A percentile compares a stretch with the other conserved stretches of the same genome.
phyloP scores from a whole-genome alignment of 2,113 vertebrate genomes.

The Drymodes brunneopygia region DNA sequence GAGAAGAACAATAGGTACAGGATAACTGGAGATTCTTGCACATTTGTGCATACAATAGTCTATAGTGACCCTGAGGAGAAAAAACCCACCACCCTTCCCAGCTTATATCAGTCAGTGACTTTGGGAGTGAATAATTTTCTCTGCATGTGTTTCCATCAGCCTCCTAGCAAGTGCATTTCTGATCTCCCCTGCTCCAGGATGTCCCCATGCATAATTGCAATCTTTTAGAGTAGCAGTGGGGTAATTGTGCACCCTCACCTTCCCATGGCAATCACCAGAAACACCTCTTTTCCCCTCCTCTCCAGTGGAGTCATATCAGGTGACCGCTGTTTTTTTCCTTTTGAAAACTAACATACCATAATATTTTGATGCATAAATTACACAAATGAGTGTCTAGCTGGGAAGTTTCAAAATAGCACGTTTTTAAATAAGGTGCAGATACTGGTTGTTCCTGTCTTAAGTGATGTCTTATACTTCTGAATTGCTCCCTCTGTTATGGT shows the following conservation, averaged over 20 bases:
- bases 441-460: not conserved
- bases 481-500: not conserved
- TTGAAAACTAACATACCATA: not conserved
- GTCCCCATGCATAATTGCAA: not conserved
- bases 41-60: not conserved
- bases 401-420: not conserved
- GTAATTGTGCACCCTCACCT: not conserved
- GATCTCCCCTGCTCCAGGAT: not conserved
- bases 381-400: not conserved
- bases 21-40: not conserved
- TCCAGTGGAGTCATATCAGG: not conserved
- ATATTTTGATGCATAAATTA: conserved; percentile 10
- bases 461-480: not conserved
- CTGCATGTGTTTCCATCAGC: not conserved
- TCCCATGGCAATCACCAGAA: not conserved
- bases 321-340: not conserved
- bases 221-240: not conserved
- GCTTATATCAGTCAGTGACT: not conserved
- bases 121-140: not conserved
- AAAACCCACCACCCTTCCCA: not conserved
- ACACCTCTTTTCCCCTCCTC: not conserved
- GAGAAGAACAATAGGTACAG: not conserved
- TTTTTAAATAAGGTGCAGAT: conserved; percentile 1
- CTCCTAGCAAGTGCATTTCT: not conserved
- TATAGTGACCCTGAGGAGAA: not conserved